phyloP scores from a whole-genome alignment of 2,113 vertebrate genomes.

The Ahaetulla prasina region DNA sequence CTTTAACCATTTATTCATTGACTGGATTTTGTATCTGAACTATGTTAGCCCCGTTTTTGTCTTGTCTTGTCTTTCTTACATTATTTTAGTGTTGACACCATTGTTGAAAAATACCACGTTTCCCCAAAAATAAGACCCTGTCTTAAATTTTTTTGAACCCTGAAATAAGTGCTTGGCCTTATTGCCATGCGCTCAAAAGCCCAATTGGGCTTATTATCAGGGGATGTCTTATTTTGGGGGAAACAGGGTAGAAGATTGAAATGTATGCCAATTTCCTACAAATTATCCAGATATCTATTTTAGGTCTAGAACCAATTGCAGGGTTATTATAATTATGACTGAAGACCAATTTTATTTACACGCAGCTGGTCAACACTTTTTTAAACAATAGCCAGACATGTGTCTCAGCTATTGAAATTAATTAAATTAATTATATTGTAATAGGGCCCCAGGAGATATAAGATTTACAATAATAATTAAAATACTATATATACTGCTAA shows the following conservation, averaged over 20 bases:
- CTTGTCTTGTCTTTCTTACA: not conserved
- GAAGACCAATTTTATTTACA: not conserved
- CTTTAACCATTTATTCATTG: not conserved
- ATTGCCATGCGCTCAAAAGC: too few species aligned
- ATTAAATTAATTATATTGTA: not conserved
- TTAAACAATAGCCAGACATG: not conserved
- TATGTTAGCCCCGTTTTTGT: not conserved
- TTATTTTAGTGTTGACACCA: not conserved
- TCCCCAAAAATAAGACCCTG: too few species aligned
- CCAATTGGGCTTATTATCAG: too few species aligned
- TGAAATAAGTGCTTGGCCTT: too few species aligned
- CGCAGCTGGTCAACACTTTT: not conserved
- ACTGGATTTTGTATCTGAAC: not conserved
- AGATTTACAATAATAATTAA: not conserved
- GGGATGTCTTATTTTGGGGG: too few species aligned
- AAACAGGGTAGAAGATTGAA: not conserved
- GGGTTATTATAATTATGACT: not conserved
- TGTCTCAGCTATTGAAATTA: not conserved
- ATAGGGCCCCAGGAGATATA: not conserved
- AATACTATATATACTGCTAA: not conserved
- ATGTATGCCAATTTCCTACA: not conserved
- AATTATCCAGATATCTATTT: not conserved
- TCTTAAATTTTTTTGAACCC: too few species aligned
- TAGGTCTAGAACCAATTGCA: not conserved
- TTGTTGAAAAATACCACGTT: not conserved